These are phyloP conservation scores for Arctocebus calabarensis DNA, from an alignment of 2,797 vertebrate species.

Conservation along the genomic window DNA sequence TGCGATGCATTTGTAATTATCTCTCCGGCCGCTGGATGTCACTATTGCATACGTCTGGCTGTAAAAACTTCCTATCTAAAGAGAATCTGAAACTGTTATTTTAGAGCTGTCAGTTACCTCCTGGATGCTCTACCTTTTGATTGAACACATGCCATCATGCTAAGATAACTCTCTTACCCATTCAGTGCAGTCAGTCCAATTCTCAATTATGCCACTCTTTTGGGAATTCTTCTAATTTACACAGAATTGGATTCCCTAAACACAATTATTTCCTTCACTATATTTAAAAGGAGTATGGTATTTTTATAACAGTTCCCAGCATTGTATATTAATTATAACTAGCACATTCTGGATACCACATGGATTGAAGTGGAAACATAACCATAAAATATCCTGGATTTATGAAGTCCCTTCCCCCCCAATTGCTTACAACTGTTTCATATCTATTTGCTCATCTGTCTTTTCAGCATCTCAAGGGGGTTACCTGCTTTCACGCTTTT, in stretches of 20 bases:
- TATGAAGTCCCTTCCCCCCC: not conserved
- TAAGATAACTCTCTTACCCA: conserved; percentile 21
- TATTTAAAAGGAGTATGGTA: conserved; percentile 56
- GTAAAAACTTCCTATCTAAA: not conserved
- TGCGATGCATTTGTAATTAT: conserved; percentile 32
- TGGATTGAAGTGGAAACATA: conserved; percentile 48
- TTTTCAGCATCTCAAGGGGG: conserved; percentile 10
- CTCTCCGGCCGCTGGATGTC: conserved; percentile 86
- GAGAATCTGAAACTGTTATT: not conserved
- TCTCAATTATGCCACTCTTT: conserved; percentile 36
- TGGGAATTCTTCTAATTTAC: conserved; percentile 68
- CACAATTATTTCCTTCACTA: conserved; percentile 51
- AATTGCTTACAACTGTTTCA: conserved; percentile 55
- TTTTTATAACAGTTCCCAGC: conserved; percentile 56
- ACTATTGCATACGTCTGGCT: conserved; percentile 84
- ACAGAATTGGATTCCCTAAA: conserved; percentile 29
- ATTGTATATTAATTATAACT: conserved; percentile 58
- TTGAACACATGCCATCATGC: not conserved
- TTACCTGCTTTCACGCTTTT: conserved; percentile 75
- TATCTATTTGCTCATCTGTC: conserved; percentile 65
- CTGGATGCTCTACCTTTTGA: not conserved
- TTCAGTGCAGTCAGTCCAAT: not conserved
- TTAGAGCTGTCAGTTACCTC: not conserved
- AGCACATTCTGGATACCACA: conserved; percentile 62
- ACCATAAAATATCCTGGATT: conserved; percentile 54